Conservation (phyloP, 2,113 vertebrate genomes). For the Odobenus rosmarus region DNA sequence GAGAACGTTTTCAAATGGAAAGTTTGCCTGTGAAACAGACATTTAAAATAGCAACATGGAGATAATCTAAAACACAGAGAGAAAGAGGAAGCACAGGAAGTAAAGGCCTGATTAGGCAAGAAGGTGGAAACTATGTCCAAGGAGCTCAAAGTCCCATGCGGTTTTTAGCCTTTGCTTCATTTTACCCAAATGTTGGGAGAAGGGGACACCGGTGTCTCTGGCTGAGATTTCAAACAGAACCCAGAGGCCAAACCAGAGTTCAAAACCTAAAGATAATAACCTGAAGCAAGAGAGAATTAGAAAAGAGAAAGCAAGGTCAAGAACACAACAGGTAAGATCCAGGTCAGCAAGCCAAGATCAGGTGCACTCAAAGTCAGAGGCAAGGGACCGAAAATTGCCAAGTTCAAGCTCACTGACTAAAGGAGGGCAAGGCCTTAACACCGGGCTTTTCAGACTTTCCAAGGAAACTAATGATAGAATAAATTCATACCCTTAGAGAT, state of each 20-base stretch:
- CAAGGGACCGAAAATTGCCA: background rate
- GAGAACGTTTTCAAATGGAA: conserved; percentile 70
- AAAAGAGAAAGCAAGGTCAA: background rate
- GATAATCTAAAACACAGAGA: background rate
- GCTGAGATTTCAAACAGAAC: background rate
- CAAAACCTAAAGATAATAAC: background rate
- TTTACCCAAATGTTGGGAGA: background rate
- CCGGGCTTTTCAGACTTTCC: background rate
- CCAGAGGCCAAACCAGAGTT: background rate
- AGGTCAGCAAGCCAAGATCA: background rate
- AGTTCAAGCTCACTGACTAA: background rate
- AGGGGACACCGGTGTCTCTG: background rate
- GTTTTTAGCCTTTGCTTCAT: background rate
- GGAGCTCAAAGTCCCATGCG: background rate
- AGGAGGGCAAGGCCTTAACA: background rate
- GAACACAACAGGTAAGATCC: background rate
- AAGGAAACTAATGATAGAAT: background rate
- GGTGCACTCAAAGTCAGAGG: background rate
- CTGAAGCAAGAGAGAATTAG: background rate
- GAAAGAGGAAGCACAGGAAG: background rate
- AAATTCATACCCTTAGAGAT: background rate
- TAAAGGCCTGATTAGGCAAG: background rate
- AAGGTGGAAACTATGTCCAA: background rate
- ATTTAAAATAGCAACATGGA: background rate
- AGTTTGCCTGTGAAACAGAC: conserved; percentile 56